Evolutionary conservation across 2,888 invertebrate species (phyloP).

Genomic region (Synergus gifuensis): DNA sequence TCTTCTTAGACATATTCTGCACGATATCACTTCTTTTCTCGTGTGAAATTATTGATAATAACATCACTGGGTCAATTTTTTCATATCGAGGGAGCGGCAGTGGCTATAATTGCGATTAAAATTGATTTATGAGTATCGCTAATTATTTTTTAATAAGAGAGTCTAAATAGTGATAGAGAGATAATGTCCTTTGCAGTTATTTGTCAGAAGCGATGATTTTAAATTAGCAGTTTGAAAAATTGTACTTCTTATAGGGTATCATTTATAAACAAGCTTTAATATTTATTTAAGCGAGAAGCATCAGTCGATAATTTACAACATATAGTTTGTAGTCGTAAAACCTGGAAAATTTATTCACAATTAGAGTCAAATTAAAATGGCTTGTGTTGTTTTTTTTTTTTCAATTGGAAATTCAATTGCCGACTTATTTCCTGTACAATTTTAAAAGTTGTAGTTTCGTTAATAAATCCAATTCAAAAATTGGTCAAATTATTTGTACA

Average conservation of each 20-base stretch:
- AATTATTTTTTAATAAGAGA: not conserved
- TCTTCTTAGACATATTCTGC: not conserved
- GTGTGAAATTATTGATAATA: constrained; percentile 40
- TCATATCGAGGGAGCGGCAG: not conserved
- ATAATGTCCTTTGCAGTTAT: not conserved
- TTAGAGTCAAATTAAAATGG: not conserved
- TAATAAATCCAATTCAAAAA: too few species aligned
- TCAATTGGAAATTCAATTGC: not conserved
- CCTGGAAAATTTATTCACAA: not conserved
- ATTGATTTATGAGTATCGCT: not conserved
- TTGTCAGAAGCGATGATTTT: not conserved
- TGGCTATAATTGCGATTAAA: not conserved
- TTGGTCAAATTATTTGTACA: too few species aligned
- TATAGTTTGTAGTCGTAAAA: not conserved
- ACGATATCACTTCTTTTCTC: constrained; percentile 19
- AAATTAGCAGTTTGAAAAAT: not conserved
- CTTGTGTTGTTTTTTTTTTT: not conserved
- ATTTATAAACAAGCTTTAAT: not conserved
- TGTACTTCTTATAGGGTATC: not conserved
- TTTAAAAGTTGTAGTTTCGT: not conserved
- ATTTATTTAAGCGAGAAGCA: not conserved
- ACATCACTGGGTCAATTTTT: constrained; percentile 38
- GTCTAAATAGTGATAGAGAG: not conserved
- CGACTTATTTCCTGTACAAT: not conserved
- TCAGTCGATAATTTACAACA: not conserved